These are phyloP conservation scores for Eulemur mongoz DNA, from an alignment of 2,797 vertebrate genomes.

Conservation along the genomic window DNA sequence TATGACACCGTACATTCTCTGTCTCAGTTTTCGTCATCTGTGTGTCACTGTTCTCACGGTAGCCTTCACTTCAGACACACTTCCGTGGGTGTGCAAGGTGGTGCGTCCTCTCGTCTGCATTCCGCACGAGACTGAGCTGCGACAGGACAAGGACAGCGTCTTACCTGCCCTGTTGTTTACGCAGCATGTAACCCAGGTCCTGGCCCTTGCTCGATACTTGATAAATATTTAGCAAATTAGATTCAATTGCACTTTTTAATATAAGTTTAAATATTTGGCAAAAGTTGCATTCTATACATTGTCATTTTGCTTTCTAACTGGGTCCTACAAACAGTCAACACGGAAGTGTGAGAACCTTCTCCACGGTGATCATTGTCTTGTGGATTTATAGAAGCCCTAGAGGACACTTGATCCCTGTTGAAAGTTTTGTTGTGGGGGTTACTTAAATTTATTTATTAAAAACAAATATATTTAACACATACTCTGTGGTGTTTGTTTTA, in stretches of 20 bases:
- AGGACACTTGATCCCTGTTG: no score
- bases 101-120: no score
- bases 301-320: neutral
- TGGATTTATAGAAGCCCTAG: rapidly evolving
- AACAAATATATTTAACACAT: neutral
- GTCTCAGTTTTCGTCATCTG: neutral
- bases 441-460: neutral
- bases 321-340: neutral
- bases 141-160: neutral
- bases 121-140: neutral
- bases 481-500: neutral
- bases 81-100: no score
- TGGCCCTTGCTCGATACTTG: rapidly evolving
- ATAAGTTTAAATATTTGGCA: neutral
- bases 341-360: neutral
- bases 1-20: no score
- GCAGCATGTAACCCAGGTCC: neutral
- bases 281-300: neutral
- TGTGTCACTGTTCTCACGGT: rapidly evolving
- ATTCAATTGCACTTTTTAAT: rapidly evolving
- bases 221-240: neutral
- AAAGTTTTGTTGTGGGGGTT: neutral
- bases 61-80: no score
- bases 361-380: no score
- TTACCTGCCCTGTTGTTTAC: no score